A percentile compares a stretch with the other conserved stretches of the same genome.
Conservation (phyloP, 2,797 vertebrate species). For the Decapterus maruadsi region DNA sequence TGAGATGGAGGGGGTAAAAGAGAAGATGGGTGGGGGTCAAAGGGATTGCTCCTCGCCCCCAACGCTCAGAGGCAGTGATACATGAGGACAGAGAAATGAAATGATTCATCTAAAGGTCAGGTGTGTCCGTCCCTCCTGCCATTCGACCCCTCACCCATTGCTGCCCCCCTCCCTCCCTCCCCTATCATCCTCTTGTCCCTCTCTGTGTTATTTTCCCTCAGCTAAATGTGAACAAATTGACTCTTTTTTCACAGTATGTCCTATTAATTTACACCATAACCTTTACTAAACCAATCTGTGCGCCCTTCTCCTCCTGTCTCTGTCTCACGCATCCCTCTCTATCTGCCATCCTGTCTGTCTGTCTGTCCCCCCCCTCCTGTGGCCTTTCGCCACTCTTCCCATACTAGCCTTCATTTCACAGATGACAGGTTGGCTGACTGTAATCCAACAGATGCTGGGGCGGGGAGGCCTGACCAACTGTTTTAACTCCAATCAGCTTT, state of each 20-base stretch:
- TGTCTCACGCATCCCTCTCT: slow-evolving; percentile 23
- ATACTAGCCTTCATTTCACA: slow-evolving; percentile 83
- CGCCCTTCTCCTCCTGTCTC: background rate
- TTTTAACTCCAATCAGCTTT: slow-evolving; percentile 86
- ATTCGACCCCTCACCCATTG: slow-evolving; percentile 12
- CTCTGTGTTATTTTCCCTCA: slow-evolving; percentile 4
- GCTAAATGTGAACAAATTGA: slow-evolving; percentile 7
- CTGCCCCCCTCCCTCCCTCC: background rate
- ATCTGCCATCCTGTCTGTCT: slow-evolving; percentile 39
- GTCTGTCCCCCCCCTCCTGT: slow-evolving; percentile 52
- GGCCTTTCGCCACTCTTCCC: slow-evolving; percentile 71
- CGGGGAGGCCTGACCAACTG: slow-evolving; percentile 76
- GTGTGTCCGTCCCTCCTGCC: slow-evolving; percentile 42
- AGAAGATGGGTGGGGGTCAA: slow-evolving; percentile 47
- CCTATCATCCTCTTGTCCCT: slow-evolving; percentile 1
- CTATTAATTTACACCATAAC: slow-evolving; percentile 28
- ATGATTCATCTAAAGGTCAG: slow-evolving; percentile 84
- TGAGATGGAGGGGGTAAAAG: slow-evolving; percentile 31
- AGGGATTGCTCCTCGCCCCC: slow-evolving; percentile 62
- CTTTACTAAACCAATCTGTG: slow-evolving; percentile 32
- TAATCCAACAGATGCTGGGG: slow-evolving; percentile 82
- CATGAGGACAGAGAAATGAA: slow-evolving; percentile 70
- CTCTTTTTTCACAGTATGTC: background rate
- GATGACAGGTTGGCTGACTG: slow-evolving; percentile 82
- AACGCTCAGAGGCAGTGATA: slow-evolving; percentile 74